Evolutionary conservation across 1,140 invertebrate genomes (phyloP), one percentile per base, ranked within the genome.

Genomic region (Camponotus vicinus): DNA sequence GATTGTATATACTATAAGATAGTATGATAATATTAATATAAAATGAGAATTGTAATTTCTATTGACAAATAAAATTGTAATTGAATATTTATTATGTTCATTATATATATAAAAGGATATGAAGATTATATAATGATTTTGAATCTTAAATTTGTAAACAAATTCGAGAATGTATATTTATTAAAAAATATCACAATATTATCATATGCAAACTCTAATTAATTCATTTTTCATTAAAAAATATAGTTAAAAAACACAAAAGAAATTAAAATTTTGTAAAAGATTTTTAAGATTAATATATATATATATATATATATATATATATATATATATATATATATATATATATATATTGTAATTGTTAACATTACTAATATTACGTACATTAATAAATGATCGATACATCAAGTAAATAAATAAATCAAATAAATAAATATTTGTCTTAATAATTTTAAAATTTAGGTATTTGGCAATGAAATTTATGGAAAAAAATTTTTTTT

Each of bases 201-300:
- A 34, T n/a, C 9, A 21, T 21, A 15, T 4, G 49, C 15, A n/a
- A 73, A 73, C 0, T 52, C 49, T 70, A 71, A 32, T 52, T 71
- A 32, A 71, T 71, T 71, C 4, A 69, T 52, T 52, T 32, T 70
- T 45, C 8, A 70, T 70, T 59, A 3, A n/a, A 73, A 70, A 49
- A 27, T 21, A 52, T n/a, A 9, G 8, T 67, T 67, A 13, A 40
- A 40, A n/a, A 42, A 4, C n/a, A 7, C 13, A 49, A 4, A n/a
- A 37, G 1, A 21, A 57, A 55, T 37, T 37, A 57, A 11, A 40
- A 13, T 9, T 13, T 73, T 34, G 55, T 55, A 57, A 11, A 57
- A 57, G 34, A 75, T n/a, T 57, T 75, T 61, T 42, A 40, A 61
- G 27, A 9, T 18, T 42, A 42, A 1, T 11, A 18, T 13, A 21